A percentile compares a stretch with the other conserved stretches of the same genome.
phyloP scores from a whole-genome alignment of 2,797 vertebrate species.

The Masticophis lateralis region DNA sequence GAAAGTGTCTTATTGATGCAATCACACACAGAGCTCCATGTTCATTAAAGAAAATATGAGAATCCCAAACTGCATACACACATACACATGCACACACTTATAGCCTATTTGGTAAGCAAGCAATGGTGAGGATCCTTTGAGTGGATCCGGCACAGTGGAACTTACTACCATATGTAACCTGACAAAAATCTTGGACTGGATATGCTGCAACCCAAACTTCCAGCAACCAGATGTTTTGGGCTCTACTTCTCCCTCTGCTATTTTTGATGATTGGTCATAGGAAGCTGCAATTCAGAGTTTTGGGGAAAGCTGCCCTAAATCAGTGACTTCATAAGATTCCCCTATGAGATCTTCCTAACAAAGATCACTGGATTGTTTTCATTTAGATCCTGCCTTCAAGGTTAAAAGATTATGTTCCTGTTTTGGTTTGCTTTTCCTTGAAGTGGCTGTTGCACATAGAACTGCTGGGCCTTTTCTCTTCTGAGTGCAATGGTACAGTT shows the following conservation, averaged over 20 bases:
- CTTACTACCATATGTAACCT: not conserved
- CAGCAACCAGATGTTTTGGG: not conserved
- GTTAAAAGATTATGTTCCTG: not conserved
- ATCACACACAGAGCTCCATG: not conserved
- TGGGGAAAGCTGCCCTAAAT: not conserved
- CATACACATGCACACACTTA: not conserved
- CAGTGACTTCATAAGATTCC: not conserved
- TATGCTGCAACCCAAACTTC: not conserved
- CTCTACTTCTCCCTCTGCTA: not conserved
- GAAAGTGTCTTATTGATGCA: not conserved
- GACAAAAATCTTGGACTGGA: not conserved
- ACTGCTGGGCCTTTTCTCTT: not conserved
- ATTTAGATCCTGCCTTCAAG: not conserved
- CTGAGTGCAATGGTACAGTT: not conserved
- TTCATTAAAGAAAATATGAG: not conserved
- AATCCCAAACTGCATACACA: not conserved
- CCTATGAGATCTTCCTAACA: not conserved
- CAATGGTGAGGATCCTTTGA: not conserved
- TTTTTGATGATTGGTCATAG: not conserved
- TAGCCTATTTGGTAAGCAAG: not conserved
- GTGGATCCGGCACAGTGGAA: not conserved
- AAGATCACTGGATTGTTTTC: not conserved
- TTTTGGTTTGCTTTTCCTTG: not conserved
- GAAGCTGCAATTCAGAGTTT: not conserved
- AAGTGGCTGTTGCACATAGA: not conserved